Evolutionary conservation across 2,113 vertebrate species (phyloP).

Genomic region (Carlito syrichta): DNA sequence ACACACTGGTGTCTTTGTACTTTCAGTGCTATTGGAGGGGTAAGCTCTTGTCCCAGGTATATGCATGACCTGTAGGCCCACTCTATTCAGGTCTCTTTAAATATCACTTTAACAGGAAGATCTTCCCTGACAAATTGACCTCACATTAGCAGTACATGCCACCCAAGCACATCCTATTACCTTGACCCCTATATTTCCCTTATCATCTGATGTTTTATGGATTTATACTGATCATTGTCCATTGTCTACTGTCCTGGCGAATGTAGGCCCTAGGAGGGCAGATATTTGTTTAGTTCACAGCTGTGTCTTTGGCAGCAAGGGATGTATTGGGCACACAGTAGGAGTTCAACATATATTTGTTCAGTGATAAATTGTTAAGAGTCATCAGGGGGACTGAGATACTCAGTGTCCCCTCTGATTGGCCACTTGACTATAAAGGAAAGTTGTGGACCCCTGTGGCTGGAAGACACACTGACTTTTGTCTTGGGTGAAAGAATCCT

Average conservation of each 20-base stretch:
- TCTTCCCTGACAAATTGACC: not conserved
- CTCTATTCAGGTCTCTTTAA: not conserved
- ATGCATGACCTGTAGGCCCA: not conserved
- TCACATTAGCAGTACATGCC: not conserved
- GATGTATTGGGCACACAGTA: not conserved
- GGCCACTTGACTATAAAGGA: not conserved
- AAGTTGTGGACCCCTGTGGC: no score
- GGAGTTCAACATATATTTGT: not conserved
- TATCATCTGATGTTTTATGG: not conserved
- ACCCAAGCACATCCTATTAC: not conserved
- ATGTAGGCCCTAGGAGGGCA: not conserved
- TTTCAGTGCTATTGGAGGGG: not conserved
- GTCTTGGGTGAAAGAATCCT: not conserved
- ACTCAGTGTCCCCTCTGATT: not conserved
- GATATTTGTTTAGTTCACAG: not conserved
- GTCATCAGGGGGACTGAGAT: not conserved
- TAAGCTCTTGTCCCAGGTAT: not conserved
- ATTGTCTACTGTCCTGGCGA: not conserved
- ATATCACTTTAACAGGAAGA: not conserved
- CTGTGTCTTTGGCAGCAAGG: not conserved
- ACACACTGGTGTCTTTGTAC: fast-evolving
- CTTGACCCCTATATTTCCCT: not conserved
- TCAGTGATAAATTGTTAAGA: not conserved
- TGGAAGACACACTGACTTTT: not conserved
- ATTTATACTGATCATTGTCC: not conserved